Base-by-base conservation (phyloP, 2,888 invertebrate genomes). In the Eulithis testata region DNA sequence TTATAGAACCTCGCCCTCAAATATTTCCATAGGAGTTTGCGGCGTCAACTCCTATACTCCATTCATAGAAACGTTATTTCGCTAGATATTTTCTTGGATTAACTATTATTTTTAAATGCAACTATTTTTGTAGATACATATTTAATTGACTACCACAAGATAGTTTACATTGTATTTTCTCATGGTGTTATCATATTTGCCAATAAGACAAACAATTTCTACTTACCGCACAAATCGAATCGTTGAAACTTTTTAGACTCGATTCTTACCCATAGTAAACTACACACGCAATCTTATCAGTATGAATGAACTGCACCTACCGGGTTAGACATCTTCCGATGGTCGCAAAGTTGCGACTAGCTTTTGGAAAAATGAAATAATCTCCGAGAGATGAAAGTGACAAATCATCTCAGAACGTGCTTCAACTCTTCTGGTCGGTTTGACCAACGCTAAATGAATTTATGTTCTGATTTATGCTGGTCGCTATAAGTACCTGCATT, bases 41-140 rank as follows among this genome's bases (percentile, higher is more conserved):
- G 77, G 77, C 78, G 73, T 79, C 77, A 69, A 66, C 66, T 37
- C 6, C 27, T 27, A 27, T 9, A 68, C 68, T 63, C 68, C 60
- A 62, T 57, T 52, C 59, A 51, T 49, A 51, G 59, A 57, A 60
- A 54, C 14, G 65, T 76, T 76, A 79, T 78, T 85, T 81, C 72
- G 73, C 79, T 82, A 79, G 77, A 77, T 81, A 73, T 86, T 79
- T 31, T 31, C 82, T 82, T 78, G 75, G 72, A 76, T 40, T 51
- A 78, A 80, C 81, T 83, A 80, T 88, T 76, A 77, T 89, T 90
- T 88, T 75, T 83, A 85, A 91, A 91, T 88, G 86, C 85, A 89
- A 91, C 92, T 93, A 93, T 93, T 93, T 93, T 93, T 93, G 91
- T 93, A 93, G 92, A 89, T 86, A 85, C 76, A 88, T 91, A 89